Base-by-base conservation (phyloP, 2,113 vertebrate species). In the Psettodes erumei region DNA sequence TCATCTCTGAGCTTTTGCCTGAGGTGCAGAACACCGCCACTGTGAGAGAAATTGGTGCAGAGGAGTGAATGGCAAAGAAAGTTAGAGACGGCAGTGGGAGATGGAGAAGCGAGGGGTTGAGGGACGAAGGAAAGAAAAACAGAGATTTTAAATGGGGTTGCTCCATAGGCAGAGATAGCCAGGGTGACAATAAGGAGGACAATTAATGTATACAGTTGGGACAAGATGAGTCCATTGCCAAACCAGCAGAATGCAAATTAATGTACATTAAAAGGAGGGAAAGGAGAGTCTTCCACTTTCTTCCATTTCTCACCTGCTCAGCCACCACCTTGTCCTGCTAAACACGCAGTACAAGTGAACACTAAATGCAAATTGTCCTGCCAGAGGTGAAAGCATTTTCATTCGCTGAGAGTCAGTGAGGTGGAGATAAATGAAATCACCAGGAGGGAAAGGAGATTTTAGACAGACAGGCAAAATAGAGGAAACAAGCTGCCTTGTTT, bases 1-100 rank as follows among this genome's bases (percentile, higher is more conserved):
- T 89, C 82, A 62, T 86, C 25, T 80, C 70, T 76, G 73, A 69
- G 71, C 75, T 64, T 67, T 79, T 37, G 77, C 83, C 79, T 28
- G 61, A 71, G 83, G 83, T 75, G 79, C 47, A 16, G 64, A 77
- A 83, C 66, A 62, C 16, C 60, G 62, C 56, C 37, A 38, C 54
- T 19, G 80, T 55, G 80, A 72, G 43, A 82, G 60, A 62, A 66
- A 71, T 15, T 53, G 63, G 50, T 75, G 74, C 71, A 74, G 59
- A 51, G 63, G 55, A 77, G 68, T 5, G 28, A 64, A 66, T 4
- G 9, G 16, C 38, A 54, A 32, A 38, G 37, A 58, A 55, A 66
- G 51, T 50, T 30, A 28, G 4, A 63, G 35, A 19, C 60, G 38
- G 25, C 30, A 4, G 55, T 23, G 58, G 19, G 47, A 50, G 53